Conservation (phyloP, 2,797 vertebrate species). For the Oophaga sylvatica region DNA sequence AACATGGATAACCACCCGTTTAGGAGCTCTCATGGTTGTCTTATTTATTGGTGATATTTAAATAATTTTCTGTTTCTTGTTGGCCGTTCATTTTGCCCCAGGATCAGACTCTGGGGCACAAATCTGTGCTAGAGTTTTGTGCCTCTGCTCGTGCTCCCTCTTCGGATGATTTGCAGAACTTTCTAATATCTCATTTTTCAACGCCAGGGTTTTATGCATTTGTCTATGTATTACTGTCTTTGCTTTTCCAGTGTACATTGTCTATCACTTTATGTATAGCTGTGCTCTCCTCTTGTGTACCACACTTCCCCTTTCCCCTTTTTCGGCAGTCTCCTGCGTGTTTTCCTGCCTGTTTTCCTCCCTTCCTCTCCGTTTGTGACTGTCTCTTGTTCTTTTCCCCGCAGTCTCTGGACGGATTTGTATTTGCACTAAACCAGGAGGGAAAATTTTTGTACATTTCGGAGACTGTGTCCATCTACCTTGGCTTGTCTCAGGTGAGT, state of each 20-base stretch:
- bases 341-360: conserved; percentile 42
- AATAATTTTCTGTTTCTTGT: background rate
- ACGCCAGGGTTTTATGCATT: background rate
- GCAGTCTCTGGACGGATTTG: conserved; percentile 98
- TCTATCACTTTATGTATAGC: conserved; percentile 57
- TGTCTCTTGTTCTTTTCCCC: conserved; percentile 65
- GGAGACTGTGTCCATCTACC: conserved; percentile 99
- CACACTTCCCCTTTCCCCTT: background rate
- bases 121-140: background rate
- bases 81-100: background rate
- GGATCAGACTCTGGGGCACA: background rate
- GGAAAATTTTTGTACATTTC: conserved; percentile 99
- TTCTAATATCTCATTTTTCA: conserved; percentile 9
- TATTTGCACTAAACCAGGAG: conserved; percentile 99
- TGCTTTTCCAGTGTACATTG: conserved; percentile 7
- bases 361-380: conserved; percentile 61
- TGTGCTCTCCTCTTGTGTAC: conserved; percentile 56
- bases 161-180: conserved; percentile 21
- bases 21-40: background rate
- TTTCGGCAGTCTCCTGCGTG: conserved; percentile 18
- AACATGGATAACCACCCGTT: background rate
- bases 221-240: conserved; percentile 27
- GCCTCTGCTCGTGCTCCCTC: background rate
- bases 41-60: background rate
- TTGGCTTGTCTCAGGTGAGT: conserved; percentile 98